Evolutionary conservation across 2,888 invertebrate genomes (phyloP), one percentile per base, ranked within the genome.

Genomic region (Phania funesta): DNA sequence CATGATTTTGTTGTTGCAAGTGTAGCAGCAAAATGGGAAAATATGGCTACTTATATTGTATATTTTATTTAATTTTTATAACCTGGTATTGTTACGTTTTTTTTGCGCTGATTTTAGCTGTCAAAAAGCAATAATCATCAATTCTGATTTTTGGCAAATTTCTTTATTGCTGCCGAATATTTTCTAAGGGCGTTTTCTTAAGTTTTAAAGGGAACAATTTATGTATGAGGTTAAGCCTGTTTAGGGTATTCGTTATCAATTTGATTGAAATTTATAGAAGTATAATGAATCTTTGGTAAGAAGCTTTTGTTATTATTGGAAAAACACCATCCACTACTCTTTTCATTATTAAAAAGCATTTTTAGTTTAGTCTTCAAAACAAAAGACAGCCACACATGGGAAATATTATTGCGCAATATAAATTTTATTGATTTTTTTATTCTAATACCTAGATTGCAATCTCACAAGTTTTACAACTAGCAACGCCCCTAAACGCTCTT

Each of bases 81-180:
- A 76, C 81, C 41, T 18, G 16, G n/a, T 48, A 50, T 24, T 56
- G 46, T 46, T 41, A 46, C 35, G 41, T 7, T 65, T 29, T 62
- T 52, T 44, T 68, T 65, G 38, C 38, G 29, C 29, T 85, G 85
- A 86, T 86, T 87, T 86, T 86, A 86, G 86, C 89, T 89, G 89
- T 89, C 90, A 89, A 89, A 89, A 89, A 87, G 90, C 90, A 90
- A 90, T 90, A 90, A 90, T 90, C 90, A 90, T 90, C 90, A 90
- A 90, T 90, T 89, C 88, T 90, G 90, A 90, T 90, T 90, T 88
- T 86, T 85, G 82, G 84, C 84, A 85, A 68, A 77, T 78, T 83
- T 74, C 65, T 50, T 71, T 52, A 41, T 67, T 58, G 46, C 29
- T 38, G 11, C 26, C 9, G 65, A 26, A 24, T 26, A 8, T 41